Evolutionary conservation across 1,140 invertebrate genomes (phyloP).

Genomic region (Arion vulgaris): DNA sequence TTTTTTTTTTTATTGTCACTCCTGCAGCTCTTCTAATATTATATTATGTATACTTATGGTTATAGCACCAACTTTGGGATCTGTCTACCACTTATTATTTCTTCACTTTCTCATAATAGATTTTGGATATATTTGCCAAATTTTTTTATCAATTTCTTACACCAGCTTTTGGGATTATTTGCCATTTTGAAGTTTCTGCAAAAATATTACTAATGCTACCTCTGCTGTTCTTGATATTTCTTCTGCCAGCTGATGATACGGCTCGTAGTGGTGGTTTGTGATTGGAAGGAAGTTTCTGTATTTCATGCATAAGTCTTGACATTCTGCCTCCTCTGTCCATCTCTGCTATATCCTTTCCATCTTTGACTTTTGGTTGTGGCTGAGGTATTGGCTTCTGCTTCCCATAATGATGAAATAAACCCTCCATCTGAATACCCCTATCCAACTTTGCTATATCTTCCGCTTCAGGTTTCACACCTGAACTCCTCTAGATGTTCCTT

Average conservation of each 20-base stretch:
- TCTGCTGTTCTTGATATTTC: conserved; percentile 53
- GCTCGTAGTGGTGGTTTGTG: conserved; percentile 55
- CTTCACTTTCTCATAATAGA: no score
- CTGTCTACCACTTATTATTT: no score
- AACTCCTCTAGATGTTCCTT: conserved; percentile 52
- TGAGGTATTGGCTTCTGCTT: conserved; percentile 47
- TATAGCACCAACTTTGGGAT: no score
- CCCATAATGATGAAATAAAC: conserved; percentile 59
- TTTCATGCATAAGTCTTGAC: conserved; percentile 63
- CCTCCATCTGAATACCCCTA: conserved; percentile 58
- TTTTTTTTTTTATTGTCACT: no score
- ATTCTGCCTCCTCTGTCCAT: conserved; percentile 64
- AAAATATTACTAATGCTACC: conserved; percentile 59
- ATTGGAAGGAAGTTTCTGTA: conserved; percentile 44
- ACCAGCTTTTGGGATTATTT: conserved; percentile 52
- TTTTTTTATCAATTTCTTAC: conserved; percentile 30
- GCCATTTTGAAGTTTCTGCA: conserved; percentile 52
- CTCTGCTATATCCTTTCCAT: conserved; percentile 60
- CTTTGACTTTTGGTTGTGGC: conserved; percentile 62
- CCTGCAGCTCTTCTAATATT: no score
- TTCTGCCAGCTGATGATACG: conserved; percentile 51
- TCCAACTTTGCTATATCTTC: conserved; percentile 58
- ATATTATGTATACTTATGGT: no score
- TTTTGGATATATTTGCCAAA: no score
- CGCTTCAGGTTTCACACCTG: conserved; percentile 66